A percentile compares a stretch with the other conserved stretches of the same genome.
phyloP scores from a whole-genome alignment of 1,140 invertebrate genomes.

The Drosophila pectinifera region DNA sequence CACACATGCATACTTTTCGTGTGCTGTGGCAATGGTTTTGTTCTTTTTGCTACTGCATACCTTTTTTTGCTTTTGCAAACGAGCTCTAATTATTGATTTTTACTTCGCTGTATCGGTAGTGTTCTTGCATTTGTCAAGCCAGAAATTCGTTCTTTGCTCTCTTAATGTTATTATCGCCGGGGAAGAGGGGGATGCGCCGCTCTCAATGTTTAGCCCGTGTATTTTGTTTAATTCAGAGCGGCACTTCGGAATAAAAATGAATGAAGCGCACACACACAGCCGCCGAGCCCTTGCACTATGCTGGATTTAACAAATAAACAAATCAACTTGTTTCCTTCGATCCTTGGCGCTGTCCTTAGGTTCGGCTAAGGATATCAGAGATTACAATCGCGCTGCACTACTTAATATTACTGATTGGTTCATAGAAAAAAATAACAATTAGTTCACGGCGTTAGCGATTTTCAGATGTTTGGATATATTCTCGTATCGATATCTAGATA shows the following conservation, averaged over 20 bases:
- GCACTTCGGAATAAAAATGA: slow-evolving; percentile 12
- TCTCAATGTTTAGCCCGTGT: not conserved
- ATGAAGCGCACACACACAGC: slow-evolving; percentile 2
- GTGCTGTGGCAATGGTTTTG: slow-evolving; percentile 16
- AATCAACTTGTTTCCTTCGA: slow-evolving; percentile 4
- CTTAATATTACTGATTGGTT: slow-evolving; percentile 18
- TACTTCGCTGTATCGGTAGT: slow-evolving; percentile 51
- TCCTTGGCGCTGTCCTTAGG: not conserved
- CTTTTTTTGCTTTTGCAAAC: slow-evolving; percentile 44
- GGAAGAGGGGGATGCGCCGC: slow-evolving; percentile 5
- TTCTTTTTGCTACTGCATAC: slow-evolving; percentile 51
- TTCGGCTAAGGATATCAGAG: not conserved
- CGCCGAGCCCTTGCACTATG: slow-evolving; percentile 12
- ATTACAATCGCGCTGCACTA: slow-evolving; percentile 1
- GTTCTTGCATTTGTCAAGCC: slow-evolving; percentile 22
- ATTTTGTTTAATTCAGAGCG: slow-evolving; percentile 17
- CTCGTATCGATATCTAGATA: slow-evolving; percentile 1
- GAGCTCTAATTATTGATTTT: slow-evolving; percentile 70
- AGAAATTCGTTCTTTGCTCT: not conserved
- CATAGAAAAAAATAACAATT: slow-evolving; percentile 22
- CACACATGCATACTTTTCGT: slow-evolving; percentile 1
- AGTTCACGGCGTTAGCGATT: slow-evolving; percentile 10
- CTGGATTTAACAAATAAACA: slow-evolving; percentile 2
- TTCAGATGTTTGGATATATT: slow-evolving; percentile 11
- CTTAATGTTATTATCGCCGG: slow-evolving; percentile 9